phyloP scores from a whole-genome alignment of 2,888 invertebrate species.

The Andrena bucephala region DNA sequence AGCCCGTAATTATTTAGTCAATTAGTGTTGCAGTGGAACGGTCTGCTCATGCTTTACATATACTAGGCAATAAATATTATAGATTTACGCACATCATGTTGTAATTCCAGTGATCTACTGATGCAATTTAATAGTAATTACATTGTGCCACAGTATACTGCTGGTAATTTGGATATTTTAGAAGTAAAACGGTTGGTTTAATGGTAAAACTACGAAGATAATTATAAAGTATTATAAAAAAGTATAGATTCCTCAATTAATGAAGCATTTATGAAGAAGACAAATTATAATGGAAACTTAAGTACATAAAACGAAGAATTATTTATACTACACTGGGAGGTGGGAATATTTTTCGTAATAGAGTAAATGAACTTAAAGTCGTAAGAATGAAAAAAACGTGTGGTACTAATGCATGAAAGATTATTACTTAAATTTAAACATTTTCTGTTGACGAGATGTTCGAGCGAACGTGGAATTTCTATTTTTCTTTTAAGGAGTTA shows the following conservation, averaged over 20 bases:
- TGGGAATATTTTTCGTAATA: no score
- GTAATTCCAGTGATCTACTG: constrained; percentile 20
- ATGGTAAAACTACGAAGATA: background rate
- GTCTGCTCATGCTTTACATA: background rate
- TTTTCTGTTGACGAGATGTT: no score
- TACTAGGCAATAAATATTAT: background rate
- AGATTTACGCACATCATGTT: background rate
- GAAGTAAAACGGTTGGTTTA: background rate
- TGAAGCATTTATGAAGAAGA: no score
- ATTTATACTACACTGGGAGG: no score
- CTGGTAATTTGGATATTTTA: background rate
- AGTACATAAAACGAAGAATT: no score
- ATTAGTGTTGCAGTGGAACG: background rate
- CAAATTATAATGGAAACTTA: no score
- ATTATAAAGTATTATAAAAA: background rate
- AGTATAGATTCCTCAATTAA: background rate
- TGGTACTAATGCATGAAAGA: no score
- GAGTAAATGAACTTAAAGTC: no score
- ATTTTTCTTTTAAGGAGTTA: no score
- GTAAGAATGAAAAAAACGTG: no score
- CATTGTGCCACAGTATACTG: constrained; percentile 5
- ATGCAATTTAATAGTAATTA: constrained; percentile 5
- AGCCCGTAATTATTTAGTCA: background rate
- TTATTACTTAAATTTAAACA: no score
- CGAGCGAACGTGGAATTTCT: no score